These are phyloP conservation scores for Papilio protenor DNA, from an alignment of 2,888 invertebrate genomes.

Conservation along the genomic window DNA sequence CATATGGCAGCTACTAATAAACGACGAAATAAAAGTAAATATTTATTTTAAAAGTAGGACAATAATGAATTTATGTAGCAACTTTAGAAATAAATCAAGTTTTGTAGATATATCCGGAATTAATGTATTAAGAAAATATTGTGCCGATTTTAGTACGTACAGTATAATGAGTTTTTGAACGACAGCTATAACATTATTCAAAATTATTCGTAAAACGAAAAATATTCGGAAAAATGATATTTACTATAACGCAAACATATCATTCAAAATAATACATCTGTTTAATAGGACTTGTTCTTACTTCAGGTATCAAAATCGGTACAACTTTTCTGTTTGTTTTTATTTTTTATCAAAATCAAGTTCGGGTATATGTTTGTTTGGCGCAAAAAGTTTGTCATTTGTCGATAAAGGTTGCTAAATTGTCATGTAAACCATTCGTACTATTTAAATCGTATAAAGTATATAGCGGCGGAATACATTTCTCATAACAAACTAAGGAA, in stretches of 20 bases:
- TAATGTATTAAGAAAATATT: not conserved
- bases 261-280: not conserved
- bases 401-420: not conserved
- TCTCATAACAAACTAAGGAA: not conserved
- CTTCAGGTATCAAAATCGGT: not conserved
- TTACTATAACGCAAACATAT: not conserved
- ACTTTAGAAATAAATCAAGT: not conserved
- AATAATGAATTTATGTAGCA: not conserved
- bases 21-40: not conserved
- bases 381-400: not conserved
- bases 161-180: not conserved
- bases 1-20: not conserved
- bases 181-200: not conserved
- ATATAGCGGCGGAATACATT: not conserved
- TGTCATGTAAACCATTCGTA: not conserved
- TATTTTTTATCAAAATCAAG: not conserved
- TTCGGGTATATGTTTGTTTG: not conserved
- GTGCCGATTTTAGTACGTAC: not conserved
- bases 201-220: not conserved
- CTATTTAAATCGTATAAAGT: no score
- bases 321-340: not conserved
- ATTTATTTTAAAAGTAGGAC: not conserved
- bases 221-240: not conserved
- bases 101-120: not conserved
- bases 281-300: not conserved